Evolutionary conservation across 35 echinoderm and acorn worm species (phyloP).

Genomic region (Stichopus chloronotus): DNA sequence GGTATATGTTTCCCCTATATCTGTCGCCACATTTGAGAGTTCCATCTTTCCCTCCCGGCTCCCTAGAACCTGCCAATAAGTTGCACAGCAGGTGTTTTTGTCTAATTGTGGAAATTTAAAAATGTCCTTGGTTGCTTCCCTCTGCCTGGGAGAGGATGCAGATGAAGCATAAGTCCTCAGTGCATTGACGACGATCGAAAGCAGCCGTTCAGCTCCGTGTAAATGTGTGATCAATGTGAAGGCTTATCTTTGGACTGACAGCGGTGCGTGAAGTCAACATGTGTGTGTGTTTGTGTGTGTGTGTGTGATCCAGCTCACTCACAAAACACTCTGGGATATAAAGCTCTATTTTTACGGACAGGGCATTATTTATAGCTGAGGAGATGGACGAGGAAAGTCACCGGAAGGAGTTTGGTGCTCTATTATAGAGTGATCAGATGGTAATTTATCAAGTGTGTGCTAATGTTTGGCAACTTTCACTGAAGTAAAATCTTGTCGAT

Average conservation of each 20-base stretch:
- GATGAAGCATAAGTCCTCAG: not conserved
- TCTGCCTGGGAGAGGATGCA: not conserved
- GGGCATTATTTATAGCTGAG: not conserved
- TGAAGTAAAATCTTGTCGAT: not conserved
- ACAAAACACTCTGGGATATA: not conserved
- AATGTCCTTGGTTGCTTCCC: not conserved
- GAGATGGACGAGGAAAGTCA: too few species aligned
- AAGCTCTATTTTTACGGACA: not conserved
- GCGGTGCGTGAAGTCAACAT: not conserved
- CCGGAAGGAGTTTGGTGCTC: not conserved
- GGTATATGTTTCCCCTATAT: too few species aligned
- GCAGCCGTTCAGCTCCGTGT: not conserved
- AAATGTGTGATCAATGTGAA: not conserved
- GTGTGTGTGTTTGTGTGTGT: not conserved
- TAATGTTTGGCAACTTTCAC: not conserved
- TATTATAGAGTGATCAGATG: not conserved
- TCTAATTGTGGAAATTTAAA: conserved; percentile 3
- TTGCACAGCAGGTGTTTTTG: conserved; percentile 18
- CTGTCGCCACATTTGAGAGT: too few species aligned
- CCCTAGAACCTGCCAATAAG: not conserved
- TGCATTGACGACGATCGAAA: not conserved
- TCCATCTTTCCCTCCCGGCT: not conserved
- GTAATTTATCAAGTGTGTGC: not conserved
- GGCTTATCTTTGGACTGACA: not conserved
- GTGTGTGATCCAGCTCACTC: conserved; percentile 8